phyloP scores from a whole-genome alignment of 2,888 invertebrate genomes.

The Neoitamus cyanurus region DNA sequence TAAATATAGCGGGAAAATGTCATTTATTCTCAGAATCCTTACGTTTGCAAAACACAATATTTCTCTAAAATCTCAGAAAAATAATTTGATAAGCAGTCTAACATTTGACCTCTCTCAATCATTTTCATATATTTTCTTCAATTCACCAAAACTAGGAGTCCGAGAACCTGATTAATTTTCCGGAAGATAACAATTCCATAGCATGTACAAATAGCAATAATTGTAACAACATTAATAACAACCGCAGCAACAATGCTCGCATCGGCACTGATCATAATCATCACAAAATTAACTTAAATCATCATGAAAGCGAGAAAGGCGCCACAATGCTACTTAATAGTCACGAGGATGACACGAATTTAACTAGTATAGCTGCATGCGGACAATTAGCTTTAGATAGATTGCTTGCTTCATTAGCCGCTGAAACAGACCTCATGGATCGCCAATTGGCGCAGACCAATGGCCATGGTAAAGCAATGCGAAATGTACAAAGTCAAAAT shows the following conservation, averaged over 20 bases:
- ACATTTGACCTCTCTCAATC: background rate
- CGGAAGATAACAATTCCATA: conserved; percentile 50
- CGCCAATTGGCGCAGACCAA: conserved; percentile 50
- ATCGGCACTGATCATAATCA: conserved; percentile 43
- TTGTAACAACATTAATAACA: conserved; percentile 47
- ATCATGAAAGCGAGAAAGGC: conserved; percentile 12
- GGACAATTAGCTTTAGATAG: conserved; percentile 55
- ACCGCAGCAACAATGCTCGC: conserved; percentile 38
- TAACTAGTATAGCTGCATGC: conserved; percentile 50
- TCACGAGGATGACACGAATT: conserved; percentile 46
- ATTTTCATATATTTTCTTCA: conserved; percentile 42
- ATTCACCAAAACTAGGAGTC: conserved; percentile 54
- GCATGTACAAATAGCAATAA: conserved; percentile 48
- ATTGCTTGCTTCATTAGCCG: conserved; percentile 55
- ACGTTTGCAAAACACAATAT: background rate
- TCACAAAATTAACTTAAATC: conserved; percentile 41
- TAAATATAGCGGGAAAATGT: no score
- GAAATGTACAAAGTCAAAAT: background rate
- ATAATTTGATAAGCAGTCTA: background rate
- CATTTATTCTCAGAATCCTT: background rate
- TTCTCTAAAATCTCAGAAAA: background rate
- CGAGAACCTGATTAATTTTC: conserved; percentile 53
- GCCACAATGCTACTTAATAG: conserved; percentile 23
- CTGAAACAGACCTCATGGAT: conserved; percentile 55
- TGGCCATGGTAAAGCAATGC: background rate